Conservation (phyloP, 2,888 invertebrate species). For the Melanargia galathea region DNA sequence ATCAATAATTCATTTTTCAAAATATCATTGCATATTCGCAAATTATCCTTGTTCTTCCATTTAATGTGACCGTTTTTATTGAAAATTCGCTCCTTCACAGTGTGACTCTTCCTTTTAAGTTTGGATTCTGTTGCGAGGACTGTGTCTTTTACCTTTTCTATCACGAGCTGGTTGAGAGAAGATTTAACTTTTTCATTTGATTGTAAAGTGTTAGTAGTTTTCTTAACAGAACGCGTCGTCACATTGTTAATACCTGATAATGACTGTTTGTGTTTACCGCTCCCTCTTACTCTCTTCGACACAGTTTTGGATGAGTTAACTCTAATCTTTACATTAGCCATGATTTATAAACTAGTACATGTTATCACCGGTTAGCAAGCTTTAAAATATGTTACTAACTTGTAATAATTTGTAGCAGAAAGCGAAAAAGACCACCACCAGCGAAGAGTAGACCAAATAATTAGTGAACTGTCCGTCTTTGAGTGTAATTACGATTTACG, state of each 20-base stretch:
- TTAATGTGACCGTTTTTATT: conserved; percentile 53
- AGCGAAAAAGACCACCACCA: conserved; percentile 65
- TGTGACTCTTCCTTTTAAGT: conserved; percentile 32
- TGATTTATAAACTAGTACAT: conserved; percentile 47
- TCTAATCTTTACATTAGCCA: conserved; percentile 75
- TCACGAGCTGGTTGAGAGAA: conserved; percentile 26
- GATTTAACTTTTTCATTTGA: conserved; percentile 51
- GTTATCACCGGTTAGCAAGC: conserved; percentile 64
- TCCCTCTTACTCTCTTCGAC: conserved; percentile 50
- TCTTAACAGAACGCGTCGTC: conserved; percentile 42
- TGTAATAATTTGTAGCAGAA: conserved; percentile 44
- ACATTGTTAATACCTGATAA: conserved; percentile 54
- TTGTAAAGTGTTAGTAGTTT: conserved; percentile 42
- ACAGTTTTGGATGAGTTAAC: conserved; percentile 60
- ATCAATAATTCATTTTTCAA: conserved; percentile 68
- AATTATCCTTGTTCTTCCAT: conserved; percentile 48
- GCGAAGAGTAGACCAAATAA: conserved; percentile 48
- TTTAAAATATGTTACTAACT: conserved; percentile 47
- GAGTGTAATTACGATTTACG: conserved; percentile 45
- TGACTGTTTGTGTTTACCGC: conserved; percentile 52
- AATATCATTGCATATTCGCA: conserved; percentile 61
- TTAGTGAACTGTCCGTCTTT: conserved; percentile 47
- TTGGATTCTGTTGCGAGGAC: conserved; percentile 35
- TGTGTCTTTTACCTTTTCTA: conserved; percentile 32
- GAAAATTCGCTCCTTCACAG: conserved; percentile 40